Evolutionary conservation across 1,140 invertebrate species (phyloP), one percentile per base, ranked within the genome.

Genomic region (Drosophila dunni): DNA sequence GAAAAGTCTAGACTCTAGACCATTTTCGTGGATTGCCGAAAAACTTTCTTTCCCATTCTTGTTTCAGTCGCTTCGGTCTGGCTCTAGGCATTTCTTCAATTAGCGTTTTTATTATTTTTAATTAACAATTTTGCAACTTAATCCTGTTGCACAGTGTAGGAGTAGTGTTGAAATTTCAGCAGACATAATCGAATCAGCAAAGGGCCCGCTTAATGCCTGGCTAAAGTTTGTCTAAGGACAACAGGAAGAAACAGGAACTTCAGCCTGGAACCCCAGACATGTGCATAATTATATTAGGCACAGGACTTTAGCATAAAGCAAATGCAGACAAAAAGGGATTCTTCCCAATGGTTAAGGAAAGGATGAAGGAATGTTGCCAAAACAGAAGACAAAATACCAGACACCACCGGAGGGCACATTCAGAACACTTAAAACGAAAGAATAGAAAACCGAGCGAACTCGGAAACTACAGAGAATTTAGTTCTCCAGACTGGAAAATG

Each of bases 41-140:
- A 85, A 86, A 82, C 57, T 86, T 85, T 81, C 51, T 46, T 71
- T 34, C 36, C 58, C 50, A 29, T 57, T 46, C 51, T 45, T 46
- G 17, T 24, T 10, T 15, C 38, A 34, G 17, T 46, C 29, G 24
- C 40, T 42, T 40, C 24, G 24, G 24, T 57, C 24, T 29, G 3
- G 51, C 83, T 72, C 69, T 84, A 83, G 84, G 83, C 79, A 83
- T 83, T 83, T 71, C 82, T 86, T 83, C 84, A 88, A 83, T 88
- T 89, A 88, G 77, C 84, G 80, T 83, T 88, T 89, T 88, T 88
- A 88, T 88, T 88, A 88, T 88, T 88, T 89, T 88, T 89, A 88
- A 88, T 88, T 88, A 88, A 88, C 84, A 88, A 88, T 89, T 80
- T 88, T 75, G 83, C 71, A 88, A 88, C 83, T 88, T 89, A 89